These are phyloP conservation scores for Anarhynchus alexandrinus DNA, from an alignment of 2,113 vertebrate species.

Conservation along the genomic window DNA sequence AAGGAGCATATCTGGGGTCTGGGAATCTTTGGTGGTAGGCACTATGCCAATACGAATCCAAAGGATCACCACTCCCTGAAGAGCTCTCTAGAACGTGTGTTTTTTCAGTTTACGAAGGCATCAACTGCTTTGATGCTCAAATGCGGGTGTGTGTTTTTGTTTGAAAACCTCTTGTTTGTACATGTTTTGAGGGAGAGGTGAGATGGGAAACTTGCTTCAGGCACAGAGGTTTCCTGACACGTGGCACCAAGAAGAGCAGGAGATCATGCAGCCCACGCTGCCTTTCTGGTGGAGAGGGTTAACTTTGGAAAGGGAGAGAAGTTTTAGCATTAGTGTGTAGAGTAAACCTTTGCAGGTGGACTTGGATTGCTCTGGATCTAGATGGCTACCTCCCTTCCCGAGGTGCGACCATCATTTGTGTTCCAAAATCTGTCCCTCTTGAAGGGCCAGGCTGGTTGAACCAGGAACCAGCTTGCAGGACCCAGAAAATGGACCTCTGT, in stretches of 20 bases:
- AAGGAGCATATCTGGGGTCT: not conserved
- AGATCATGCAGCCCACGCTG: accelerated
- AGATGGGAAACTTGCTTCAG: not conserved
- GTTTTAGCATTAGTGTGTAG: not conserved
- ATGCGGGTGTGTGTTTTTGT: not conserved
- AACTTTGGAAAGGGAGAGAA: not conserved
- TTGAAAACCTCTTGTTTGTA: not conserved
- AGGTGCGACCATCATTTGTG: not conserved
- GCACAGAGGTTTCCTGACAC: not conserved
- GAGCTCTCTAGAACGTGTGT: not conserved
- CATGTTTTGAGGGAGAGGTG: accelerated
- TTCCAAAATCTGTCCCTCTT: not conserved
- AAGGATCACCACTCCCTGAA: not conserved
- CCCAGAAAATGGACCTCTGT: not conserved
- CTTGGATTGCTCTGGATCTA: not conserved
- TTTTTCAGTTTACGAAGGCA: not conserved
- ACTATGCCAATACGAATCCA: not conserved
- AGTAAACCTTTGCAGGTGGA: not conserved
- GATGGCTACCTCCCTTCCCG: not conserved
- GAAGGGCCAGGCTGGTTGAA: not conserved
- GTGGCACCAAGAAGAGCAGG: not conserved
- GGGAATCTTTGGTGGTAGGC: not conserved
- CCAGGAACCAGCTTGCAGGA: not conserved
- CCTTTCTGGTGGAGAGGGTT: not conserved
- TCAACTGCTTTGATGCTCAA: not conserved